These are phyloP conservation scores for Drosophila tsacasi DNA, from an alignment of 1,140 invertebrate genomes.

Conservation along the genomic window DNA sequence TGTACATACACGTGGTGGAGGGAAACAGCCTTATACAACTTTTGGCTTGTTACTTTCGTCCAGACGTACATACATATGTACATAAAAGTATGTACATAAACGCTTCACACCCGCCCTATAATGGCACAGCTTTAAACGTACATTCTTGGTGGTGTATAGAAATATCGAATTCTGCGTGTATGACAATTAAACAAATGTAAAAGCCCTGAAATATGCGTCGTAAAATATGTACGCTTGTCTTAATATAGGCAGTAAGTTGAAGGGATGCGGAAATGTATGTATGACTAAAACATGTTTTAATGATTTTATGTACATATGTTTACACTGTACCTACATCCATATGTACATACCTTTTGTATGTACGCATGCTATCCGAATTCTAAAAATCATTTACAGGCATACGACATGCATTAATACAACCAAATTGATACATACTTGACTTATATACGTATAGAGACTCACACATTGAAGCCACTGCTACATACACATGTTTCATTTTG, in stretches of 20 bases:
- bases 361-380: constrained; percentile 47
- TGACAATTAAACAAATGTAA: background rate
- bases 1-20: constrained; percentile 78
- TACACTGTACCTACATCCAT: constrained; percentile 21
- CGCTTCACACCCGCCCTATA: constrained; percentile 20
- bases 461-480: constrained; percentile 48
- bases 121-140: constrained; percentile 22
- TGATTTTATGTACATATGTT: constrained; percentile 8
- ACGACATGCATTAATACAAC: constrained; percentile 57
- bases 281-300: background rate
- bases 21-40: constrained; percentile 68
- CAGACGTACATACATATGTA: constrained; percentile 26
- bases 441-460: constrained; percentile 42
- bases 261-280: background rate
- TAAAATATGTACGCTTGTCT: background rate
- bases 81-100: constrained; percentile 35
- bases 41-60: constrained; percentile 70
- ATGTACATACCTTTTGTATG: constrained; percentile 21
- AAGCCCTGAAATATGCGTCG: constrained; percentile 2
- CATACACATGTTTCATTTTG: constrained; percentile 83
- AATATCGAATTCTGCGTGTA: constrained; percentile 11
- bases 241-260: background rate
- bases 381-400: constrained; percentile 32
- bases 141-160: constrained; percentile 7
- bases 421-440: constrained; percentile 45